Evolutionary conservation across 2,113 vertebrate species (phyloP), one percentile per base, ranked within the genome.

Genomic region (Dasypus novemcinctus): DNA sequence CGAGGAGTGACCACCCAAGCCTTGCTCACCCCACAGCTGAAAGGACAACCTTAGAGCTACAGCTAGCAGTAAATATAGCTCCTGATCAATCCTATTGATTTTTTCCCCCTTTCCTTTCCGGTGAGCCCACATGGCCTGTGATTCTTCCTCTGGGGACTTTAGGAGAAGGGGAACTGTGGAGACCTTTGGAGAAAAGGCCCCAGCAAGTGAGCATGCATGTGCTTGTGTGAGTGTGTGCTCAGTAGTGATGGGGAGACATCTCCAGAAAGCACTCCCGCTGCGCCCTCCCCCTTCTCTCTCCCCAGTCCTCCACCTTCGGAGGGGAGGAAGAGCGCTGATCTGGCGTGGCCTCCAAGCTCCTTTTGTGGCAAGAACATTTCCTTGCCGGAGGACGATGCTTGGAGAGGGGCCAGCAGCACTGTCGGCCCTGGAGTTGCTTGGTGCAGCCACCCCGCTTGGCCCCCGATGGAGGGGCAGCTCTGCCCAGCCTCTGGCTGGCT

Each of bases 271-370:
- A 89, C 82, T 92, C 95, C 89, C 97, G 96, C 96, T 95, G 57
- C 95, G 95, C 91, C 94, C 83, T 59, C 80, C 93, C 91, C 84
- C 92, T 90, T 91, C 87, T 96, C 95, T 79, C 94, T 81, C 95
- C 91, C 87, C 90, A 96, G 46, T 52, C 11, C 74, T 10, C 95
- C 95, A 95, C 94, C 97, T 97, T 98, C 95, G 93, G 96, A 94
- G 94, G 88, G 95, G 94, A 97, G 95, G 76, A 93, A 96, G 97
- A 97, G 91, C 95, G 95, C 98, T 95, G 98, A 98, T 98, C 98
- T 97, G 87, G 96, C 95, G 81, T 98, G 98, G 98, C 98, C 97
- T 98, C 97, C 88, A 97, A 92, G 96, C 66, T 90, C 90, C 96
- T 97, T 98, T 96, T n/a, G 96, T 96, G 95, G 93, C 97, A 93